Percentiles rank a stretch among this genome's conserved stretches.
Conservation (phyloP, 2,797 vertebrate genomes). For the Diglossa cyanea region DNA sequence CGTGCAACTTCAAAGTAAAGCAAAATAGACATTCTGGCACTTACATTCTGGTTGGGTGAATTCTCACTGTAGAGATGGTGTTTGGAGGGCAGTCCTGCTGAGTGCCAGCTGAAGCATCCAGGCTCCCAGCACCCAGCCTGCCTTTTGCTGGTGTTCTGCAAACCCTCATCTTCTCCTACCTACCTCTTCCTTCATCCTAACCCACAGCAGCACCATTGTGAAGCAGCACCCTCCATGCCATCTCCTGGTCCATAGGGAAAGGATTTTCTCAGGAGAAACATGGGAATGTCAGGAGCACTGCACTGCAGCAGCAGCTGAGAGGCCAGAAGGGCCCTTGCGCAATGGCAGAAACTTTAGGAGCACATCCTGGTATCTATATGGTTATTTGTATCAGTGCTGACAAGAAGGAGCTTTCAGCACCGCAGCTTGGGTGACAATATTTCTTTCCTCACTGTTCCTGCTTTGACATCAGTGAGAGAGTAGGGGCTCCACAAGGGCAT, state of each 20-base stretch:
- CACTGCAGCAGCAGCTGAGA: not conserved
- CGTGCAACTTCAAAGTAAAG: not conserved
- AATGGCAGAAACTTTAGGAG: slow-evolving; percentile 10
- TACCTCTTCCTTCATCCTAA: not conserved
- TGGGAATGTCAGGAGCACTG: not conserved
- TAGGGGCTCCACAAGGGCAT: not conserved
- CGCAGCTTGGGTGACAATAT: slow-evolving; percentile 23
- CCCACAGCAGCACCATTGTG: accelerated
- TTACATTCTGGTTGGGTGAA: not conserved
- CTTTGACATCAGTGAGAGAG: slow-evolving; percentile 29
- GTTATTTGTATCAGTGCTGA: slow-evolving; percentile 41
- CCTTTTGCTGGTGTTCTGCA: not conserved
- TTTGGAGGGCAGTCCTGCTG: not conserved
- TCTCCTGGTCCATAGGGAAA: not conserved
- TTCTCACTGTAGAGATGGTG: not conserved
- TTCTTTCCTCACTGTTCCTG: slow-evolving; percentile 41
- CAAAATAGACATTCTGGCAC: not conserved
- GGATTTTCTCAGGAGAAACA: not conserved
- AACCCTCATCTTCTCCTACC: not conserved
- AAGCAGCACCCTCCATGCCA: not conserved
- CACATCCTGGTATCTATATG: not conserved
- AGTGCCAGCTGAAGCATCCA: not conserved
- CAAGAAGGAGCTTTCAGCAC: slow-evolving; percentile 54
- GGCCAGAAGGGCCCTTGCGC: not conserved
- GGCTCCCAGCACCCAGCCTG: not conserved